Percentiles rank a stretch among this genome's conserved stretches.
Conservation (phyloP, 2,113 vertebrate genomes). For the Alouatta palliata region DNA sequence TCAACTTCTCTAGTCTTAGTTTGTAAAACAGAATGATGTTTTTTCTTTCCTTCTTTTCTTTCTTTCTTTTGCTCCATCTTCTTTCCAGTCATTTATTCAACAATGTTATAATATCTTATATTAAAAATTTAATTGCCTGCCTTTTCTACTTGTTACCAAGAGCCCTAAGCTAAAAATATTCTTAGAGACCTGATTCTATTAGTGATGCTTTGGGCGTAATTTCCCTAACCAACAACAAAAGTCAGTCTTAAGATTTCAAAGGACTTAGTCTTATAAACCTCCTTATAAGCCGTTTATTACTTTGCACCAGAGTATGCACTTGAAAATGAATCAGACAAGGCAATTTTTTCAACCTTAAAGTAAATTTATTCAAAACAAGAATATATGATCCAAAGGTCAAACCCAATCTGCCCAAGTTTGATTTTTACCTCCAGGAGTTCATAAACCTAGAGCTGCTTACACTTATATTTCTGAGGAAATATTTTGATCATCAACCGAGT, state of each 20-base stretch:
- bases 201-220: neutral
- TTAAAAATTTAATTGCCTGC: conserved; percentile 46
- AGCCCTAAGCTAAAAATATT: neutral
- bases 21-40: conserved; percentile 12
- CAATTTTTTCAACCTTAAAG: neutral
- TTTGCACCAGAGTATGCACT: neutral
- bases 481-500: neutral
- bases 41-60: neutral
- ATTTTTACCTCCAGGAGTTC: conserved; percentile 1
- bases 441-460: neutral
- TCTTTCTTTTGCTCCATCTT: neutral
- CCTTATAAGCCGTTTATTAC: neutral
- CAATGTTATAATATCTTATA: neutral
- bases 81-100: conserved; percentile 28
- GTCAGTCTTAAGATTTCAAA: neutral
- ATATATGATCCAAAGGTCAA: conserved; percentile 8
- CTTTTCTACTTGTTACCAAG: conserved; percentile 3
- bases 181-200: neutral
- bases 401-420: neutral
- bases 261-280: neutral
- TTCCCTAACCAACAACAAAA: conserved; percentile 28
- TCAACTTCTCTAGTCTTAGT: conserved; percentile 4
- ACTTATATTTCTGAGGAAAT: conserved; percentile 7
- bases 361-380: conserved; percentile 35
- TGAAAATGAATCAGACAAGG: conserved; percentile 52